These are phyloP conservation scores for Actinia tenebrosa DNA, from an alignment of 64 coral and sea anemone genomes.

Conservation along the genomic window DNA sequence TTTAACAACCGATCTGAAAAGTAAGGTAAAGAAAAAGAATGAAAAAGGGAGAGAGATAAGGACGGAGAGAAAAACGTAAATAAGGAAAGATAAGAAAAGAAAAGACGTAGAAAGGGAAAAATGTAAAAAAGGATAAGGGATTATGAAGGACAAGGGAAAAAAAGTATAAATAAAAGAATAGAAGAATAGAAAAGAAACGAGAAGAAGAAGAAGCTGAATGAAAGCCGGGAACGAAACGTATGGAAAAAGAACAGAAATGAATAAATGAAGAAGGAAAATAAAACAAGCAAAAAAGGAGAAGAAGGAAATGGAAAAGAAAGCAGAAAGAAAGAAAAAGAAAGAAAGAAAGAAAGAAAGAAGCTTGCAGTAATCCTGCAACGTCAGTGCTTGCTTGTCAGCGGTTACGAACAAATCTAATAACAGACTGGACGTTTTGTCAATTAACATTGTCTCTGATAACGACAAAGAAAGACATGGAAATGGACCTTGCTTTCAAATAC, in stretches of 20 bases:
- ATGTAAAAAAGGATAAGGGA: neutral
- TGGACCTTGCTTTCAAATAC: neutral
- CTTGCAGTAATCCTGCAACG: neutral
- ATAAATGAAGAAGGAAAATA: too few species aligned
- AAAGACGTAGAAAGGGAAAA: neutral
- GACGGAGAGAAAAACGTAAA: neutral
- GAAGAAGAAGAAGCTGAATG: too few species aligned
- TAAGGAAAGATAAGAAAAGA: neutral
- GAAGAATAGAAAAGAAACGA: too few species aligned
- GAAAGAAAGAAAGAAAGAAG: neutral
- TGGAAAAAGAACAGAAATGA: too few species aligned
- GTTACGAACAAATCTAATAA: neutral
- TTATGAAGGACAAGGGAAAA: too few species aligned
- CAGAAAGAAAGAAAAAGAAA: neutral
- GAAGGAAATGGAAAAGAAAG: too few species aligned
- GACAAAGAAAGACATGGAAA: neutral
- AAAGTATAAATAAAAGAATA: too few species aligned
- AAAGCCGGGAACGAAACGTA: too few species aligned
- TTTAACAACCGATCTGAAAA: too few species aligned
- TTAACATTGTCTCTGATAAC: neutral
- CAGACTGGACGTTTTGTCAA: neutral
- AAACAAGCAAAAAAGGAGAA: too few species aligned
- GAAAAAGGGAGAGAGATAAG: too few species aligned
- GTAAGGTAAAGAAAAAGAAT: neutral
- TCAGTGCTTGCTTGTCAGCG: neutral